Base-by-base conservation (phyloP, 2,113 vertebrate species). In the Columbina picui region DNA sequence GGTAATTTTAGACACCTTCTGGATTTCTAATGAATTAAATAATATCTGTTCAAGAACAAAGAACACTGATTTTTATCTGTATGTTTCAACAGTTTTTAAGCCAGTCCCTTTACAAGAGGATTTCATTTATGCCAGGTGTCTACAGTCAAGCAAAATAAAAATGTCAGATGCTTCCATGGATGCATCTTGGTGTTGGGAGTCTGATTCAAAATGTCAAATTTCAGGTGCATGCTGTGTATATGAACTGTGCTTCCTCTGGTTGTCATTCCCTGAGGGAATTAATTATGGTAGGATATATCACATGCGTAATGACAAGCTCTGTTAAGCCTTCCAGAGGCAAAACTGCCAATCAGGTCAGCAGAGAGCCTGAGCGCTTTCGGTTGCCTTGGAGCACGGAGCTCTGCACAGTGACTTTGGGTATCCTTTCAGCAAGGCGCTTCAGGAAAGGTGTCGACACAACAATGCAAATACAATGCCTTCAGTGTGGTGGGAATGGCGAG, bases 311-410 rank as follows among this genome's bases (percentile, higher is more conserved):
- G 85, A 93, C 87, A 88, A 32, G 32, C 50, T 86, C 71, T 53
- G 27, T 89, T 92, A 94, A 89, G 73, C 84, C 76, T 89, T 93
- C 88, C 25, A 4, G 68, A 94, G 82, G 68, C 81, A 90, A 71
- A 88, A 39, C 68, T 84, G 43, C 34, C 83, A 41, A 2, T 78
- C 38, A 49, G 68, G 85, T 88, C 87, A 90, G 47, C 50, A 81
- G 68, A 75, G 64, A 75, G n/a, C 47, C 56, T 1, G 29, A 61
- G 23, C 2, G 1, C 32, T 81, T 91, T 45, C 34, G 60, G 0
- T 87, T 77, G 55, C 75, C 38, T 69, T 74, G 32, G 25, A 45
- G 47, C 63, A 63, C 18, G 7, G 26, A 91, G 57, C 61, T 74
- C 34, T 75, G 64, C 41, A 14, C 38, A 19, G 47, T 60, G 52